phyloP scores from a whole-genome alignment of 2,888 invertebrate genomes.

The Apantesis nais region DNA sequence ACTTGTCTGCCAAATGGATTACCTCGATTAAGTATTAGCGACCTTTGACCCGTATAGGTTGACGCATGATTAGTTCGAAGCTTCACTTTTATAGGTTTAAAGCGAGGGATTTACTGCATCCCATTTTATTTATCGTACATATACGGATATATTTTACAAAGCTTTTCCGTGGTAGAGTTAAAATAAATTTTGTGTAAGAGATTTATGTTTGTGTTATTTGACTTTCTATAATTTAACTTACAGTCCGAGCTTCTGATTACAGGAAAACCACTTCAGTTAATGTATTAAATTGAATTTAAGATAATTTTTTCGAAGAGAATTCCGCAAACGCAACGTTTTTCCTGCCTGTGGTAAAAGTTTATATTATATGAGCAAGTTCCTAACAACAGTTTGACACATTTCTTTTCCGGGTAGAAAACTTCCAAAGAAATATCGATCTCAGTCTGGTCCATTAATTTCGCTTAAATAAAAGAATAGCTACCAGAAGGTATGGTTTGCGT shows the following conservation, averaged over 20 bases:
- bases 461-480: slow-evolving; percentile 54
- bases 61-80: slow-evolving; percentile 72
- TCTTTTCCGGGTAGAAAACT: slow-evolving; percentile 35
- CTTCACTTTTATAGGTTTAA: slow-evolving; percentile 52
- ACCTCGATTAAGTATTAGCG: slow-evolving; percentile 78
- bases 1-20: slow-evolving; percentile 81
- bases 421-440: slow-evolving; percentile 52
- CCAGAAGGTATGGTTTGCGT: slow-evolving; percentile 55
- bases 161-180: neutral
- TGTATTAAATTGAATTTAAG: neutral
- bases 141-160: slow-evolving; percentile 36
- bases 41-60: slow-evolving; percentile 74
- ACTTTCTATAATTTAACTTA: slow-evolving; percentile 5
- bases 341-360: slow-evolving; percentile 18
- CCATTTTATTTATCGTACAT: slow-evolving; percentile 23
- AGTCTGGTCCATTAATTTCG: slow-evolving; percentile 59
- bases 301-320: neutral
- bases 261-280: neutral
- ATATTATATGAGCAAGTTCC: slow-evolving; percentile 32
- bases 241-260: too few relatives aligned
- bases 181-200: neutral
- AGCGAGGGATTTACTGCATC: slow-evolving; percentile 31
- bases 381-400: slow-evolving; percentile 31
- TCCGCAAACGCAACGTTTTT: neutral
- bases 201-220: slow-evolving; percentile 26